A percentile compares a stretch with the other conserved stretches of the same genome.
Conservation (phyloP, 2,113 vertebrate species). For the Glaucomys volans region DNA sequence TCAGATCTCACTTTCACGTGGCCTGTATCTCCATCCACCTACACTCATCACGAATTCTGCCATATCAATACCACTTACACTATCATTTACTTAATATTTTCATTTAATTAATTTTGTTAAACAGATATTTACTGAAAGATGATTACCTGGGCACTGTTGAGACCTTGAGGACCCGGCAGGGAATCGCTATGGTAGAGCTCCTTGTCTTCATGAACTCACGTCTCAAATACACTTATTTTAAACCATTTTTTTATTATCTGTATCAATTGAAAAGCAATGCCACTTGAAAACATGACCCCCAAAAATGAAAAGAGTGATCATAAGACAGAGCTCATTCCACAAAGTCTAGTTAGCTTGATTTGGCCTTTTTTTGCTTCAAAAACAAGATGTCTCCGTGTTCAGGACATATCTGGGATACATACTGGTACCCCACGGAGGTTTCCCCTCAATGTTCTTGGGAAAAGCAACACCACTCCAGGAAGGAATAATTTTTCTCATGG, state of each 20-base stretch:
- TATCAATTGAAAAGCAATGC: not conserved
- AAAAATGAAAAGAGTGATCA: not conserved
- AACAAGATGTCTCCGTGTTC: not conserved
- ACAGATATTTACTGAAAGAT: not conserved
- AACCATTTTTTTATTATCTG: not conserved
- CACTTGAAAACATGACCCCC: not conserved
- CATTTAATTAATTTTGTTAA: not conserved
- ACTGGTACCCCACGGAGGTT: accelerated
- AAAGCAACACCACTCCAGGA: not conserved
- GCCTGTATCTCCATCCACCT: not conserved
- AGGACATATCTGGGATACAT: not conserved
- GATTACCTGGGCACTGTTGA: not conserved
- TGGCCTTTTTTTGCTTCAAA: not conserved
- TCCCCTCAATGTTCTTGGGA: not conserved
- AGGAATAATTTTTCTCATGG: not conserved
- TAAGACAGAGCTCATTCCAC: not conserved
- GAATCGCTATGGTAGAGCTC: not conserved
- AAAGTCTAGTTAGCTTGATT: not conserved
- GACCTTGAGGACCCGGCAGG: not conserved
- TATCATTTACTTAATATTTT: not conserved
- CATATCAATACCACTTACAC: too few species aligned
- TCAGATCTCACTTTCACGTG: accelerated
- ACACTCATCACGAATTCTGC: not conserved
- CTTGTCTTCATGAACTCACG: not conserved
- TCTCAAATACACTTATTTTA: not conserved